Conservation (phyloP, 2,888 invertebrate species). For the Microchrysa polita region DNA sequence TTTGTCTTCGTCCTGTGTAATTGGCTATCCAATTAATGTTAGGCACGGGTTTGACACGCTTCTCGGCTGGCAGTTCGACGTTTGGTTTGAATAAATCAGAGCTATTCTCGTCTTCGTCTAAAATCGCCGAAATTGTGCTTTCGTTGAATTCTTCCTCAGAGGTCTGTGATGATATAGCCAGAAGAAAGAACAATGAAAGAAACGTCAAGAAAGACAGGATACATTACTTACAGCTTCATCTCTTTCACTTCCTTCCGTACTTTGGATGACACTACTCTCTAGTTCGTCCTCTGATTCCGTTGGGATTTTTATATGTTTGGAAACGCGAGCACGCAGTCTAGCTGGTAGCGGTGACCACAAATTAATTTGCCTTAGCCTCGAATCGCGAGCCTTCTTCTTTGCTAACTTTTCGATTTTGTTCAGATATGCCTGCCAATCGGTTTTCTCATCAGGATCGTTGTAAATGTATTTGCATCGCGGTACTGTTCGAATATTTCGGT, state of each 20-base stretch:
- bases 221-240: conserved; percentile 48
- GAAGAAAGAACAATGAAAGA: not conserved
- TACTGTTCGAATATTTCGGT: not conserved
- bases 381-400: conserved; percentile 48
- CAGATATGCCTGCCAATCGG: conserved; percentile 58
- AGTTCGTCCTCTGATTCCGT: conserved; percentile 57
- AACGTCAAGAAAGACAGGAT: not conserved
- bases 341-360: conserved; percentile 59
- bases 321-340: conserved; percentile 56
- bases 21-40: conserved; percentile 59
- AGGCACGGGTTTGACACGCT: conserved; percentile 52
- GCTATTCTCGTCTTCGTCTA: conserved; percentile 57
- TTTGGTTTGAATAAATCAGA: conserved; percentile 53
- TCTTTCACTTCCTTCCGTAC: conserved; percentile 51
- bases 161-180: not conserved
- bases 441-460: conserved; percentile 49
- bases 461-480: conserved; percentile 7
- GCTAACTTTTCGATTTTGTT: conserved; percentile 56
- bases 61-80: conserved; percentile 56
- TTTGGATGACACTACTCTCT: conserved; percentile 49
- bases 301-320: conserved; percentile 58
- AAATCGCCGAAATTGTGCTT: conserved; percentile 59
- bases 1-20: conserved; percentile 56
- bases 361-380: conserved; percentile 54
- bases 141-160: conserved; percentile 55